Conservation (phyloP, 2,888 invertebrate genomes). For the Dione vanillae region DNA sequence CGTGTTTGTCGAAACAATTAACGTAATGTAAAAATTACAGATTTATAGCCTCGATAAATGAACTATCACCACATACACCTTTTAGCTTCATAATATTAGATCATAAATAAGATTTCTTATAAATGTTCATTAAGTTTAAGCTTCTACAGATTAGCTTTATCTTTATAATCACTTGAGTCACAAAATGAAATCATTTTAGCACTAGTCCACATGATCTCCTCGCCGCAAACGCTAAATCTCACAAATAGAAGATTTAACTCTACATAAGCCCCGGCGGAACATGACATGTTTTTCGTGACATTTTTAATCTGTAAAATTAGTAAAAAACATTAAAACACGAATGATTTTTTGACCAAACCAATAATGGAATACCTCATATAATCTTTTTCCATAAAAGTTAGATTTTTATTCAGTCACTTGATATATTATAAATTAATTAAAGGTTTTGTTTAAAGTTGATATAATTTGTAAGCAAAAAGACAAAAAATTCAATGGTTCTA, state of each 20-base stretch:
- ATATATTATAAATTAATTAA: neutral
- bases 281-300: constrained; percentile 38
- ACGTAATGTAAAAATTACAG: no score
- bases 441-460: neutral
- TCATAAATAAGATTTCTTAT: no score
- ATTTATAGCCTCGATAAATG: no score
- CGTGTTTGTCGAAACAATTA: no score
- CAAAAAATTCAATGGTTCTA: no score
- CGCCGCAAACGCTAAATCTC: constrained; percentile 35
- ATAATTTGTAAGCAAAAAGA: no score
- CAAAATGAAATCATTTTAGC: constrained; percentile 35
- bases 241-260: constrained; percentile 44
- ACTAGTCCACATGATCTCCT: constrained; percentile 38
- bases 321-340: constrained; percentile 29
- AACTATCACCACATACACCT: no score
- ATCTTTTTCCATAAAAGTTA: neutral
- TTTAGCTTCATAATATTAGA: no score
- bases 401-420: neutral
- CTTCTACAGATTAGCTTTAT: constrained; percentile 17
- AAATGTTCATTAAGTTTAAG: neutral
- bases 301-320: constrained; percentile 41
- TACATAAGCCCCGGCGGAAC: constrained; percentile 41
- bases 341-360: constrained; percentile 11
- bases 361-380: neutral
- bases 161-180: constrained; percentile 30